Percentiles rank a stretch among this genome's conserved stretches.
Evolutionary conservation across 2,113 vertebrate species (phyloP).

Genomic region (Epinephelus lanceolatus): DNA sequence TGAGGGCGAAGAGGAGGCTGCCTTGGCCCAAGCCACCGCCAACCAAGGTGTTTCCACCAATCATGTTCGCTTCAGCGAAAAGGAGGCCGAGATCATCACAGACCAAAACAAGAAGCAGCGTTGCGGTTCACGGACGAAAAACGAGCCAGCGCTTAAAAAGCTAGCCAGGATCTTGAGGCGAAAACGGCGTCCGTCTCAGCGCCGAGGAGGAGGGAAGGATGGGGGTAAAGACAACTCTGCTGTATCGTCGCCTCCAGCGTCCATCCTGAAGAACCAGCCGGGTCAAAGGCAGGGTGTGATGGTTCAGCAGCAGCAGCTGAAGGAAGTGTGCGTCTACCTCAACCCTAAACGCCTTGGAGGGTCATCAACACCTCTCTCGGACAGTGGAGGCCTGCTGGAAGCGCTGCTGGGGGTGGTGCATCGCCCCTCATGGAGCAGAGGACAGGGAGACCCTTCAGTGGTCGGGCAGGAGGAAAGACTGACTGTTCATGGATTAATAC

Average conservation of each 20-base stretch:
- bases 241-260: conserved; percentile 82
- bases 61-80: conserved; percentile 93
- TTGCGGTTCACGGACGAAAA: conserved; percentile 69
- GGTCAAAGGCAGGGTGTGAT: conserved; percentile 80
- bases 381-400: conserved; percentile 88
- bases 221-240: conserved; percentile 39
- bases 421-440: conserved; percentile 86
- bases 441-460: conserved; percentile 62
- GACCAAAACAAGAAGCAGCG: conserved; percentile 81
- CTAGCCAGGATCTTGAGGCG: conserved; percentile 90
- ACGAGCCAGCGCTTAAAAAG: conserved; percentile 86
- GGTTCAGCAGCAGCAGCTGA: conserved; percentile 85
- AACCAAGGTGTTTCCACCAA: conserved; percentile 85
- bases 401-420: conserved; percentile 92
- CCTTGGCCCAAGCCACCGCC: conserved; percentile 79
- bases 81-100: conserved; percentile 91
- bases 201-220: conserved; percentile 72
- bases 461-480: conserved; percentile 84
- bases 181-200: conserved; percentile 81
- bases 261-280: conserved; percentile 91
- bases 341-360: conserved; percentile 90
- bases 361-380: conserved; percentile 69
- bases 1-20: conserved; percentile 91
- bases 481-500: conserved; percentile 90
- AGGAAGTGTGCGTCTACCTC: conserved; percentile 91